Base-by-base conservation (phyloP, 2,113 vertebrate species). In the Zeus faber region DNA sequence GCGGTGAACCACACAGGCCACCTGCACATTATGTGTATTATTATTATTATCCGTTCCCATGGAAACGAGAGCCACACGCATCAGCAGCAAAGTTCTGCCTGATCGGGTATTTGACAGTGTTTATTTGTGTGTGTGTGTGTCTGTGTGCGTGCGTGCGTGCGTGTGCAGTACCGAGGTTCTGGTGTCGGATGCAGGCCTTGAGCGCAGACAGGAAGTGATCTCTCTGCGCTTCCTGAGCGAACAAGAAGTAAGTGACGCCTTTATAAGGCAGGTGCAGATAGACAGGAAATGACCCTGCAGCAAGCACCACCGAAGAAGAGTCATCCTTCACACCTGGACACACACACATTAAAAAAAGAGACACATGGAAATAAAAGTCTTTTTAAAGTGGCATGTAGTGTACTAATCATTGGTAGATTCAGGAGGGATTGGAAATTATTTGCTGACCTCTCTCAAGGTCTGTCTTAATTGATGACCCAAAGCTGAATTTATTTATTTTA, bases 181-280 rank as follows among this genome's bases (percentile, higher is more conserved):
- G 74, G 44, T 93, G 93, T 40, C 93, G 73, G 55, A 95, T 85
- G 8, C 92, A 95, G 84, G 93, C 90, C 0, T 74, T 87, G 47
- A 98, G 80, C 20, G 77, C 13, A 0, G 90, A 75, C 0, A 91
- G 84, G 70, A 96, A 92, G 59, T 33, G 70, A 27, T 72, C 76
- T 78, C 90, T 90, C 16, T 86, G 78, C 0, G 57, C 71, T 0
- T 87, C 79, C 64, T 91, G 80, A 0, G 74, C 52, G 76, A 92
- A 95, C 69, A 92, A 91, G 67, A 92, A 96, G 88, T 85, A 93
- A 62, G 77, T 80, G 7, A 94, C 86, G 33, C 87, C 86, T 67
- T 70, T 44, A 37, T 92, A 94, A 0, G 92, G 92, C 56, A 92
- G 91, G 85, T 91, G 91, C 69, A 98, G 80, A 70, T 89, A 94